Evolutionary conservation across 2,888 invertebrate genomes (phyloP).

Genomic region (Nowickia ferox): DNA sequence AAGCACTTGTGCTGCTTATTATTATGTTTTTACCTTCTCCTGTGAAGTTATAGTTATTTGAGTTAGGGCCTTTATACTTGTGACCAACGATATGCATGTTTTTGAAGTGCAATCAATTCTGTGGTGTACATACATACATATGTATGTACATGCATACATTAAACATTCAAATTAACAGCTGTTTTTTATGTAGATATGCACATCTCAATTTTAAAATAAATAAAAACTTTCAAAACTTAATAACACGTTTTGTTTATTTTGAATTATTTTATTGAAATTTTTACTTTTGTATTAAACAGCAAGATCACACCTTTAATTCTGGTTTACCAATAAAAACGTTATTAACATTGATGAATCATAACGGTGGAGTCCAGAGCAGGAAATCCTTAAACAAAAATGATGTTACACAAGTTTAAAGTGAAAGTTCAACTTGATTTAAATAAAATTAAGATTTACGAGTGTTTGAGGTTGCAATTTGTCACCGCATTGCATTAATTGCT

Average conservation of each 20-base stretch:
- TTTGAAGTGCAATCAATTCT: slow-evolving; percentile 16
- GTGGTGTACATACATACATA: not conserved
- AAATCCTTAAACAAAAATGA: slow-evolving; percentile 43
- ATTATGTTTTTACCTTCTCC: too few species aligned
- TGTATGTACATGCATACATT: slow-evolving; percentile 8
- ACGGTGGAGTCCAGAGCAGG: slow-evolving; percentile 36
- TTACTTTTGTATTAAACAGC: slow-evolving; percentile 22
- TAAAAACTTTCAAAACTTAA: slow-evolving; percentile 31
- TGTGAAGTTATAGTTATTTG: too few species aligned
- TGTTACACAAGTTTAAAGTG: slow-evolving; percentile 10
- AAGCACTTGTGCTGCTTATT: too few species aligned
- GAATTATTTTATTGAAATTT: slow-evolving; percentile 32
- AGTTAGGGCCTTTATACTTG: too few species aligned
- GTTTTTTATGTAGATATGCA: slow-evolving; percentile 25
- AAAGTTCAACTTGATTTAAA: slow-evolving; percentile 19
- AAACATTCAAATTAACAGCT: slow-evolving; percentile 18
- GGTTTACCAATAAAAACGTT: slow-evolving; percentile 36
- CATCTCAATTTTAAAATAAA: slow-evolving; percentile 20
- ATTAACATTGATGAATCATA: slow-evolving; percentile 35
- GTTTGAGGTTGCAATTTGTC: not conserved
- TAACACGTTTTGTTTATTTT: not conserved
- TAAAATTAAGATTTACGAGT: not conserved
- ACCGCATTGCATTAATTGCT: not conserved
- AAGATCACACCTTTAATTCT: slow-evolving; percentile 49
- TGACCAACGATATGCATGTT: too few species aligned